Base-by-base conservation (phyloP, 2,113 vertebrate genomes). In the Callionymus lyra region DNA sequence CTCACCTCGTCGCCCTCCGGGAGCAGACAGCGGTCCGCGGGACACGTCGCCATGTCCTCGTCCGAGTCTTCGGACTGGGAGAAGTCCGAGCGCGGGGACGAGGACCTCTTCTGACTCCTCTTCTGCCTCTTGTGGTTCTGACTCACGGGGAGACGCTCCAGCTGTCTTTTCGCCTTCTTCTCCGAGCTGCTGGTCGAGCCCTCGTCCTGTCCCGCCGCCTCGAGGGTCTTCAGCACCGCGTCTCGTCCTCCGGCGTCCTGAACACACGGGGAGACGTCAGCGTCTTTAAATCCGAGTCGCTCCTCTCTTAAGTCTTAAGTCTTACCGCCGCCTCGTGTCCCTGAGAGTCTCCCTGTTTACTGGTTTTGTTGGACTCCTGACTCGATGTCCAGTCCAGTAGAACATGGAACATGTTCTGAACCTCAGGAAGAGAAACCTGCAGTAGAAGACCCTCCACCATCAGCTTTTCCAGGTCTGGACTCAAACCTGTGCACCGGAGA, bases 1-100 rank as follows among this genome's bases (percentile, higher is more conserved):
- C 87, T 86, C 67, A 98, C 94, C 91, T 98, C 94, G 16, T 98
- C 93, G 50, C 94, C 94, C 80, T 93, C 92, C 1, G 94, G 94
- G 71, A 92, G 89, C 56, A 91, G 89, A 59, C 94, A 98, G 13
- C 82, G 85, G 62, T 83, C 88, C 12, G 94, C 94, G 0, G 94
- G 93, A 77, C 94, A 98, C 63, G 88, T 66, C 18, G 89, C 89
- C 69, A 94, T 89, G 40, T 98, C 94, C 27, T 93, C 93, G 51
- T 93, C 94, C 0, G 94, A 98, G 72, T 91, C 90, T 9, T 94
- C 94, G 0, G 92, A 94, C 54, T 88, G 90, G 0, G 90, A 91
- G 43, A 70, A 56, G 39, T 95, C 91, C 3, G 90, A 92, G 56
- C 88, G 84, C 0, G 87, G 75, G 15, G 81, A 79, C 37, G 87